phyloP scores from a whole-genome alignment of 2,113 vertebrate species.

The Oxyruncus cristatus region DNA sequence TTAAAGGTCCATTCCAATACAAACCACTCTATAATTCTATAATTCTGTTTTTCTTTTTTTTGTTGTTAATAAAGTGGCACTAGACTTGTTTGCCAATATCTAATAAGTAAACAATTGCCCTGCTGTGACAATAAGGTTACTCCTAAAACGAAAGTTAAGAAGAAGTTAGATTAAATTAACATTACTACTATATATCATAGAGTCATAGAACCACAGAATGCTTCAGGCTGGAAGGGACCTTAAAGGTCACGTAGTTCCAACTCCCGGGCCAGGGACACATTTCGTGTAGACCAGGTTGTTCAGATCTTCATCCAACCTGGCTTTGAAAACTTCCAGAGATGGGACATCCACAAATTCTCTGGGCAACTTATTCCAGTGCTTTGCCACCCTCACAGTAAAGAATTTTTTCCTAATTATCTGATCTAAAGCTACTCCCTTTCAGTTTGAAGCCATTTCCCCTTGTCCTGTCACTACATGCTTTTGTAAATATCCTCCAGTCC shows the following conservation, averaged over 20 bases:
- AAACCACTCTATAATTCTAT: neutral
- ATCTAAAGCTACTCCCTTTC: neutral
- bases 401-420: neutral
- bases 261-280: neutral
- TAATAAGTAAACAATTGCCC: neutral
- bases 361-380: neutral
- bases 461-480: neutral
- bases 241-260: fast-evolving
- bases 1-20: neutral
- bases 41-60: neutral
- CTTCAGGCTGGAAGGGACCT: neutral
- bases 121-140: neutral
- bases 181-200: neutral
- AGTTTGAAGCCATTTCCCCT: neutral
- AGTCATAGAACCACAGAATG: neutral
- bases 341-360: neutral
- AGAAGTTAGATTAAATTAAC: neutral
- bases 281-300: neutral
- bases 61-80: neutral
- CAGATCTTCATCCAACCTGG: neutral
- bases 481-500: neutral
- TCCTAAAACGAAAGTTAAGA: neutral
- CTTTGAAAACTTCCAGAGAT: neutral
- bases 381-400: neutral
- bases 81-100: neutral